Base-by-base conservation (phyloP, 2,113 vertebrate genomes). In the Caranx melampygus region DNA sequence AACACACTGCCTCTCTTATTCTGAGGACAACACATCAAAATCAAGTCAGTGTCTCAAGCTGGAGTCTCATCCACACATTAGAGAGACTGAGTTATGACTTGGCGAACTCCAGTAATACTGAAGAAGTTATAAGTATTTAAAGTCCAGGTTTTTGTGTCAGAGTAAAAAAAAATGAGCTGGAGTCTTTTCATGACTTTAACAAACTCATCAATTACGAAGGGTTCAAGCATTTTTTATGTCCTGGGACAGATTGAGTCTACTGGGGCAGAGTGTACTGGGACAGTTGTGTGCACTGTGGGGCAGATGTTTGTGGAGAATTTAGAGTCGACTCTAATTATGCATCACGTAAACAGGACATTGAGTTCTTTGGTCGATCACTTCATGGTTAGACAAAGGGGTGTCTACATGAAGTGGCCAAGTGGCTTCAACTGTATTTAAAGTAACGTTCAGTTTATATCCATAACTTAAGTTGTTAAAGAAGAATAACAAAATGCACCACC, bases 351-450 rank as follows among this genome's bases (percentile, higher is more conserved):
- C 60, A 73, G 55, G 78, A 15, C 66, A 14, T 15, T 21, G 58
- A 79, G 66, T 13, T 64, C 60, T 75, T 75, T 83, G 64, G 78
- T 64, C 33, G 13, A 86, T 85, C 79, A 42, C 77, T 81, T 58
- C 26, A 26, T 26, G 26, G 26, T 26, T 26, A 26, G 26, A 26
- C 26, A 26, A 26, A 26, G 26, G 26, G 26, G 26, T 1, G 26
- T 26, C 26, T 26, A 26, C 1, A 26, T 26, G 26, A 26, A 26
- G 26, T 26, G 35, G 59, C 52, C 55, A 18, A 66, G 75, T 37
- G 45, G 31, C 44, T 59, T 69, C 31, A 64, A 6, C 2, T 34
- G 44, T 5, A 18, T 61, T 21, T 77, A 5, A 54, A 74, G 20
- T 70, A 62, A 61, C 62, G 59, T 52, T 15, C 35, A 54, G 37